These are phyloP conservation scores for Spisula subtruncata DNA, from an alignment of 2,888 invertebrate genomes.

Conservation along the genomic window DNA sequence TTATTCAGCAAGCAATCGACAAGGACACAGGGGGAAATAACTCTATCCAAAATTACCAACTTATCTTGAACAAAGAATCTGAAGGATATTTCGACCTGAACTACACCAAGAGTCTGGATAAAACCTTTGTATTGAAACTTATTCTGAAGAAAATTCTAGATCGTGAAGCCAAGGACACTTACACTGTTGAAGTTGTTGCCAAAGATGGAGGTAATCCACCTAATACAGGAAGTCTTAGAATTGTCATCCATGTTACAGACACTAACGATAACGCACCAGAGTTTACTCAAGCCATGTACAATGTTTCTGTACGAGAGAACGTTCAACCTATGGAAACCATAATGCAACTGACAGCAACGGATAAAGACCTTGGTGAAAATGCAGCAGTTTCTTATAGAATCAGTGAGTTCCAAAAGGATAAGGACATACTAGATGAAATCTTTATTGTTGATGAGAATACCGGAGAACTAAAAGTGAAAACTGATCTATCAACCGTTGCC, in stretches of 20 bases:
- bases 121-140: slow-evolving; percentile 61
- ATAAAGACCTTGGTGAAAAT: slow-evolving; percentile 95
- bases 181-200: slow-evolving; percentile 70
- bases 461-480: slow-evolving; percentile 80
- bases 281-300: slow-evolving; percentile 62
- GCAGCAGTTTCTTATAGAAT: slow-evolving; percentile 89
- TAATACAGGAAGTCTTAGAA: slow-evolving; percentile 69
- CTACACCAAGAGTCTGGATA: slow-evolving; percentile 59
- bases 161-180: slow-evolving; percentile 68
- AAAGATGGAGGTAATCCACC: slow-evolving; percentile 73
- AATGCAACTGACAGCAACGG: slow-evolving; percentile 92
- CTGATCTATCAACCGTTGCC: slow-evolving; percentile 75
- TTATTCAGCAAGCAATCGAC: slow-evolving; percentile 76
- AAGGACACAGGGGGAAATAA: slow-evolving; percentile 78
- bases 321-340: slow-evolving; percentile 72
- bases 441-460: slow-evolving; percentile 77
- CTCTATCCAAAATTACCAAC: slow-evolving; percentile 76
- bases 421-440: slow-evolving; percentile 66
- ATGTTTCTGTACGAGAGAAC: slow-evolving; percentile 73
- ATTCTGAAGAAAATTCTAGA: slow-evolving; percentile 66
- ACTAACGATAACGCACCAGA: slow-evolving; percentile 76
- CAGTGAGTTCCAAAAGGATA: slow-evolving; percentile 72
- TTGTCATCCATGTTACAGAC: slow-evolving; percentile 71
- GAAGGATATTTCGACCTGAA: slow-evolving; percentile 73
- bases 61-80: slow-evolving; percentile 62